These are phyloP conservation scores for Empidonax traillii DNA, from an alignment of 2,113 vertebrate species.

Conservation along the genomic window DNA sequence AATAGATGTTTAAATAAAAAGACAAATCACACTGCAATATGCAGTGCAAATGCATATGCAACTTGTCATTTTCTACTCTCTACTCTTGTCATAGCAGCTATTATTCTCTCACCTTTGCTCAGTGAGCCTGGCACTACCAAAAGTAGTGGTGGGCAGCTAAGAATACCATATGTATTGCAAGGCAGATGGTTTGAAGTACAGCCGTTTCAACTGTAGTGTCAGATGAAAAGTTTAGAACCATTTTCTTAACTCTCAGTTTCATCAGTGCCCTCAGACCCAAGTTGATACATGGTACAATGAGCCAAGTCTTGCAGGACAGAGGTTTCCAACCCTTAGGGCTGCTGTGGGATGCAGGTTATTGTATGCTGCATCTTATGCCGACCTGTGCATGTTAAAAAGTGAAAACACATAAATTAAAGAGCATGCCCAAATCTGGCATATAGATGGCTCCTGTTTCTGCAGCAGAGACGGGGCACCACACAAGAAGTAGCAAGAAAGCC, in stretches of 20 bases:
- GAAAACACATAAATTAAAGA: neutral
- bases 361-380: neutral
- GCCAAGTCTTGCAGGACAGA: neutral
- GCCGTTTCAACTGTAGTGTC: neutral
- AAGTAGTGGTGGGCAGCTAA: neutral
- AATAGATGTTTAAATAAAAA: neutral
- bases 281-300: neutral
- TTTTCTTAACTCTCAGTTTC: neutral
- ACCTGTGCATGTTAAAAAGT: neutral
- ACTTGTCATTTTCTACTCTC: neutral
- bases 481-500: neutral
- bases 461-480: neutral
- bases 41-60: neutral
- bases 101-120: neutral
- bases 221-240: neutral
- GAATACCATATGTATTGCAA: neutral
- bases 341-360: neutral
- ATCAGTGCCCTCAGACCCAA: accelerated
- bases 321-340: neutral
- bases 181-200: neutral
- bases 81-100: neutral
- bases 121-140: neutral
- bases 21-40: neutral
- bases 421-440: neutral
- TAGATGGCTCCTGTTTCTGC: neutral